Base-by-base conservation (phyloP, 2,113 vertebrate species). In the Recurvirostra avosetta region DNA sequence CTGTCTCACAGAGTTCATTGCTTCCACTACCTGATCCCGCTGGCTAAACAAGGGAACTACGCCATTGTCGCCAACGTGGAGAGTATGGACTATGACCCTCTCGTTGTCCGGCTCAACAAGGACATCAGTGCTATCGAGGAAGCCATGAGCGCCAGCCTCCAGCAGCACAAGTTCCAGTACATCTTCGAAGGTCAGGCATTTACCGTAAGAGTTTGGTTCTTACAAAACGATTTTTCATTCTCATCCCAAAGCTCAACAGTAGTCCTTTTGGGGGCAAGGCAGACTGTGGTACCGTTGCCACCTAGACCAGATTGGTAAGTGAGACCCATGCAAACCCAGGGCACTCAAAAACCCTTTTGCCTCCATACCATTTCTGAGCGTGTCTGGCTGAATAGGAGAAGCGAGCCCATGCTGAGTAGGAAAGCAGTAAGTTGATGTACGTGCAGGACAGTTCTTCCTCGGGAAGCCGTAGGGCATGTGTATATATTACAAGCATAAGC, bases 161-260 rank as follows among this genome's bases (percentile, higher is more conserved):
- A 99, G 98, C 99, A 99, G 95, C 99, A 99, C 98, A 99, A 99
- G 98, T 99, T 99, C 98, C 99, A 99, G 97, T 99, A 99, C 87
- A 99, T 99, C 94, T 99, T 99, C 26, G 99, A 99, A 99, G 99
- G 99, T 99, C 86, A 83, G 97, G 22, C 36, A 2, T 45, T 34
- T 23, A 23, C 72, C 43, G 2, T 26, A 19, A 8, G 72, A 26
- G n/a, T 50, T 72, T 58, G 38, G 8, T 55, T 75, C 61, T 47
- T 32, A 4, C 1, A 0, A 26, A 47, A 36, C 41, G 22, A 6
- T 3, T 80, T 61, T 56, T 52, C 2, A 1, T 47, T 50, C 70
- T 82, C 56, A 32, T n/a, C 52, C 25, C n/a, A 38, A 61, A 95
- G 66, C 56, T 62, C 43, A 25, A 8, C 0, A 9, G 12, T 32